Percentiles rank a stretch among this genome's conserved stretches.
phyloP scores from a whole-genome alignment of 2,113 vertebrate species.

The Phalacrocorax aristotelis region DNA sequence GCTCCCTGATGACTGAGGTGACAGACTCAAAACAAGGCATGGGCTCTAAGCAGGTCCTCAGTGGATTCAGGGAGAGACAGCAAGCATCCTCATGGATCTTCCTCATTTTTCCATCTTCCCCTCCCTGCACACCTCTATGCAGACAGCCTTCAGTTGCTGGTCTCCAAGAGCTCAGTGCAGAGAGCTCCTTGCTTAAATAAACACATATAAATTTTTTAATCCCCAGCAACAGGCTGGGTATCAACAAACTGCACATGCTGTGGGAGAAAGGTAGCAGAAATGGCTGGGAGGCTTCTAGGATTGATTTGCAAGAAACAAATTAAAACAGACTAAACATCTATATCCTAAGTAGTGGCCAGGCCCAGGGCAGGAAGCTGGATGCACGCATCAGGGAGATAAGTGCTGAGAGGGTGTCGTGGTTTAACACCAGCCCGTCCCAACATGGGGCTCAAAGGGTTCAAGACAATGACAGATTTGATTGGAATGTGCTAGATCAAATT shows the following conservation, averaged over 20 bases:
- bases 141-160: neutral
- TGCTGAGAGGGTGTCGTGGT: neutral
- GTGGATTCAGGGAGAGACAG: neutral
- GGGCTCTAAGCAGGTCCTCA: neutral
- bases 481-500: no score
- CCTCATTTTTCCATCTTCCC: neutral
- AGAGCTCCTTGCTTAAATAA: neutral
- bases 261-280: neutral
- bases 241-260: neutral
- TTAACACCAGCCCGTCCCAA: no score
- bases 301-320: conserved; percentile 2
- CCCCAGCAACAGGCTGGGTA: neutral
- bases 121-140: neutral
- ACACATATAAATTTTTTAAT: neutral
- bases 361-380: neutral
- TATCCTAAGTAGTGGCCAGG: neutral
- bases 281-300: neutral
- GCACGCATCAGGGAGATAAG: neutral
- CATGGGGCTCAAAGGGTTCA: no score
- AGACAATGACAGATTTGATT: no score
- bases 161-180: neutral
- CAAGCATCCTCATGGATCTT: neutral
- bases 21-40: neutral
- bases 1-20: conserved; percentile 4
- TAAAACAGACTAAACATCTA: conserved; percentile 1